phyloP scores from a whole-genome alignment of 2,113 vertebrate species.

The Nerophis lumbriciformis region DNA sequence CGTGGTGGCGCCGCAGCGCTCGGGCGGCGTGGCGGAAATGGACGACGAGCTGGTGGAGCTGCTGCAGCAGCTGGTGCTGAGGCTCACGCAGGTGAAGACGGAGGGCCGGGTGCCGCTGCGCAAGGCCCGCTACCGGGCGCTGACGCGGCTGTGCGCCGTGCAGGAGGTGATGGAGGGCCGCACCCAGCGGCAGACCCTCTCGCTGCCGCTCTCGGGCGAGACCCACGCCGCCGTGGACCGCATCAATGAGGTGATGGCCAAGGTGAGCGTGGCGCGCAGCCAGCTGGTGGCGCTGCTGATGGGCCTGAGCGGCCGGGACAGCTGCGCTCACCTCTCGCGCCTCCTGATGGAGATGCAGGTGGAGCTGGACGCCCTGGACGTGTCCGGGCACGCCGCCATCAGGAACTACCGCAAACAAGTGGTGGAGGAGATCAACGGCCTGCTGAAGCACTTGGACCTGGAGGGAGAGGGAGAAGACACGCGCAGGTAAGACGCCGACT shows the following conservation, averaged over 20 bases:
- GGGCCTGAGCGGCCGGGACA: conserved; percentile 85
- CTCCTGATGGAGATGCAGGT: conserved; percentile 89
- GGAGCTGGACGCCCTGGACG: conserved; percentile 90
- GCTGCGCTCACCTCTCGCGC: conserved; percentile 86
- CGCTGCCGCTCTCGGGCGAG: conserved; percentile 86
- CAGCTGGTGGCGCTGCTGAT: conserved; percentile 89
- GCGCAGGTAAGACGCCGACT: conserved; percentile 42
- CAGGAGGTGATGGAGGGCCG: conserved; percentile 88
- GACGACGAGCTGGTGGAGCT: conserved; percentile 85
- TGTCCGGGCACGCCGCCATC: conserved; percentile 82
- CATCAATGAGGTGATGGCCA: conserved; percentile 89
- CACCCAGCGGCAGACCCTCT: conserved; percentile 76
- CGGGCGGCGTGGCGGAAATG: conserved; percentile 68
- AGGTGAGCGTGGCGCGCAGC: conserved; percentile 87
- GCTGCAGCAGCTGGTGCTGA: conserved; percentile 84
- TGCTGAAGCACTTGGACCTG: conserved; percentile 88
- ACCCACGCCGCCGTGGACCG: conserved; percentile 82
- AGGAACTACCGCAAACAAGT: conserved; percentile 93
- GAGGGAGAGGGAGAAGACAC: conserved; percentile 87
- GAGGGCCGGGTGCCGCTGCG: conserved; percentile 85
- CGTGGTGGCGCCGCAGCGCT: conserved; percentile 77
- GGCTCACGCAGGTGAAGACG: conserved; percentile 90
- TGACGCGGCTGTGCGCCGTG: conserved; percentile 86
- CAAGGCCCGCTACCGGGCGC: conserved; percentile 86
- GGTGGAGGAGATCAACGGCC: conserved; percentile 90